Evolutionary conservation across 2,113 vertebrate genomes (phyloP).

Genomic region (Felis catus): F.catus_Fca126_mat1.0 CM031419.1:196678501-196679000

Average conservation of each 20-base stretch:
- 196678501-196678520: slow-evolving; percentile 43
- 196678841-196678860: slow-evolving; percentile 24
- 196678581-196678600: slow-evolving; percentile 80
- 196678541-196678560: slow-evolving; percentile 80
- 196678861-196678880: accelerated
- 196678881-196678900: background rate
- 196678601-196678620: slow-evolving; percentile 72
- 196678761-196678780: background rate
- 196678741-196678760: background rate
- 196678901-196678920: background rate
- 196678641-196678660: slow-evolving; percentile 68
- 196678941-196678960: background rate
- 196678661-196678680: slow-evolving; percentile 56
- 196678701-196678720: background rate
- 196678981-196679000: background rate
- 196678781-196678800: background rate
- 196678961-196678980: background rate
- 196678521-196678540: slow-evolving; percentile 54
- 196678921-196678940: background rate
- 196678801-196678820: background rate
- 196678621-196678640: slow-evolving; percentile 76
- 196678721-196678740: background rate
- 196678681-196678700: slow-evolving; percentile 28
- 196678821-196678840: slow-evolving; percentile 23
- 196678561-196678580: slow-evolving; percentile 70